Base-by-base conservation (phyloP, 2,797 vertebrate genomes). In the Furcifer pardalis region DNA sequence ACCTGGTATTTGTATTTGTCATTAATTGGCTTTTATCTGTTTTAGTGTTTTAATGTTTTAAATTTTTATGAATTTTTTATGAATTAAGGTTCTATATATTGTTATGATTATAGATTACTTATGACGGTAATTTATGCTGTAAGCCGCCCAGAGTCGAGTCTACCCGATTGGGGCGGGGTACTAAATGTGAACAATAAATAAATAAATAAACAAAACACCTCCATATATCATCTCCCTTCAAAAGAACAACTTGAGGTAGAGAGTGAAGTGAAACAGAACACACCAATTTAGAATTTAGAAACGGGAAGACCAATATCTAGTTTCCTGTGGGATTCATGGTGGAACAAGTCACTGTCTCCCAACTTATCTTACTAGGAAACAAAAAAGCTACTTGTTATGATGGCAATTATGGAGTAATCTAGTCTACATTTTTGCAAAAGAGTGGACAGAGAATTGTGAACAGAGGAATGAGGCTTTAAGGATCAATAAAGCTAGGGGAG, bases 401-500 rank as follows among this genome's bases (percentile, higher is more conserved):
- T 62, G 6, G 23, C 7, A 40, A 37, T 30, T 17, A 21, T 13
- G 35, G 12, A 25, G 1, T 9, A 77, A 25, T 32, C 49, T 27
- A 59, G 56, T 52, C 8, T 30, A 49, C 46, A 30, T 17, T 17
- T 21, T 37, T 25, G 10, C 56, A 40, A 30, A 35, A 77, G 49
- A 25, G 19, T 25, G 32, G 74, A 60, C 52, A 77, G 10, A 5
- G 25, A 60, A 40, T 27, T 15, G n/a, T 7, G 42, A 25, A n/a
- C 37, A 73, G 62, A 40, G 62, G 7, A 19, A 44, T n/a, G 69
- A 60, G 30, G 52, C 25, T 30, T 4, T 13, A 40, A 62, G 37
- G 37, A 60, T 5, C 35, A 37, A 21, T 88, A 81, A 13, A 59
- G 81, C 84, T 80, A 69, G 23, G 88, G 62, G 88, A 87, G 86